Conservation (phyloP, 1,140 invertebrate species). For the Drosophila setifemur region DNA sequence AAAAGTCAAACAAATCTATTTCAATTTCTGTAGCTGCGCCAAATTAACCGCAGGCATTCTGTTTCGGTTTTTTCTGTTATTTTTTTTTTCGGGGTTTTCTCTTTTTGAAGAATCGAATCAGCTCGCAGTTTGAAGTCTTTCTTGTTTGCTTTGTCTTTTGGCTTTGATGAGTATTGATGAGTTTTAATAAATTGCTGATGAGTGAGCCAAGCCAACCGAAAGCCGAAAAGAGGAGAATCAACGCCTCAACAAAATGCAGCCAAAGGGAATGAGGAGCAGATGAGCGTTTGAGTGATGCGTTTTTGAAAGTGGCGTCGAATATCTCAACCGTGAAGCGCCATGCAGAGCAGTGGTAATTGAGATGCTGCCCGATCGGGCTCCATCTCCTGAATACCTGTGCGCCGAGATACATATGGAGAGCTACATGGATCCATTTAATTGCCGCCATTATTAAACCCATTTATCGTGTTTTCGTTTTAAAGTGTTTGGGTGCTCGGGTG, state of each 20-base stretch:
- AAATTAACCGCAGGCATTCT: conserved; percentile 77
- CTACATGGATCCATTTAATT: conserved; percentile 74
- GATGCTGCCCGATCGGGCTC: conserved; percentile 55
- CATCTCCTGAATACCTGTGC: background rate
- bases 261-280: conserved; percentile 16
- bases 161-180: conserved; percentile 80
- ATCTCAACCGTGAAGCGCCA: conserved; percentile 79
- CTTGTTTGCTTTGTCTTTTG: conserved; percentile 29
- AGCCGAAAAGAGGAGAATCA: conserved; percentile 10
- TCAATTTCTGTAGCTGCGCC: conserved; percentile 72
- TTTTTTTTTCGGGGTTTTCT: background rate
- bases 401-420: conserved; percentile 2
- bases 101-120: conserved; percentile 38
- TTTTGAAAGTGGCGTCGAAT: conserved; percentile 81
- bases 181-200: conserved; percentile 81
- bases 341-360: conserved; percentile 77
- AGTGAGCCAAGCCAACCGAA: conserved; percentile 35
- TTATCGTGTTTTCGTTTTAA: conserved; percentile 75
- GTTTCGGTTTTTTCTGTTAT: conserved; percentile 5
- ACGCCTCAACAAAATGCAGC: conserved; percentile 47
- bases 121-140: conserved; percentile 31
- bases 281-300: conserved; percentile 73
- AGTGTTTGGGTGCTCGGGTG: conserved; percentile 68
- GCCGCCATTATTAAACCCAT: conserved; percentile 81
- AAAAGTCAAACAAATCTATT: conserved; percentile 64